phyloP scores from a whole-genome alignment of 2,888 invertebrate genomes.

The Shargacucullia verbasci region DNA sequence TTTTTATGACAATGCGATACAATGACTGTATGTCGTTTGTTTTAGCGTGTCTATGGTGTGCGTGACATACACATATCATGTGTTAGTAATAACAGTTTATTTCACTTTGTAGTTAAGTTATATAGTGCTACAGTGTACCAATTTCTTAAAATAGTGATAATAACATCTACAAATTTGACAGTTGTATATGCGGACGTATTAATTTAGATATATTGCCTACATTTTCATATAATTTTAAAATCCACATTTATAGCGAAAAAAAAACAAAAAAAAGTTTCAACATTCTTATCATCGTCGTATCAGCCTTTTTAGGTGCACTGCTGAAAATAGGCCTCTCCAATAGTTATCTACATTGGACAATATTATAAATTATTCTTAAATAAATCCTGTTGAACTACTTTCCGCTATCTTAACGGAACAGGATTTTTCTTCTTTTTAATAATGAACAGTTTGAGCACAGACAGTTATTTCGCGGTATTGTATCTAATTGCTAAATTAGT shows the following conservation, averaged over 20 bases:
- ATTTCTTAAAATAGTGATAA: conserved; percentile 13
- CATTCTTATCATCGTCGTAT: too few relatives aligned
- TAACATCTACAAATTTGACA: conserved; percentile 21
- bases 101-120: conserved; percentile 27
- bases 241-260: too few relatives aligned
- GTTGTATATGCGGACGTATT: conserved; percentile 16
- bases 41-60: conserved; percentile 49
- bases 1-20: conserved; percentile 15
- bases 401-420: conserved; percentile 1
- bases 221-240: too few relatives aligned
- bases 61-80: conserved; percentile 58
- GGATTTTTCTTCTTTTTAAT: background rate
- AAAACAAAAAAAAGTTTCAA: too few relatives aligned
- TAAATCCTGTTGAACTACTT: background rate
- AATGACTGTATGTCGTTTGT: conserved; percentile 29
- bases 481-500: conserved; percentile 9
- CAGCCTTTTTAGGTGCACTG: too few relatives aligned
- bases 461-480: conserved; percentile 20
- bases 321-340: too few relatives aligned
- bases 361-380: background rate
- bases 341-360: too few relatives aligned
- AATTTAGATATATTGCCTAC: conserved; percentile 35
- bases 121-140: conserved; percentile 16
- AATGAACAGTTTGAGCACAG: background rate
- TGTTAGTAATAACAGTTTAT: conserved; percentile 32